Percentiles rank a stretch among this genome's conserved stretches.
Evolutionary conservation across 2,797 vertebrate species (phyloP).

Genomic region (Epinephelus awoara): DNA sequence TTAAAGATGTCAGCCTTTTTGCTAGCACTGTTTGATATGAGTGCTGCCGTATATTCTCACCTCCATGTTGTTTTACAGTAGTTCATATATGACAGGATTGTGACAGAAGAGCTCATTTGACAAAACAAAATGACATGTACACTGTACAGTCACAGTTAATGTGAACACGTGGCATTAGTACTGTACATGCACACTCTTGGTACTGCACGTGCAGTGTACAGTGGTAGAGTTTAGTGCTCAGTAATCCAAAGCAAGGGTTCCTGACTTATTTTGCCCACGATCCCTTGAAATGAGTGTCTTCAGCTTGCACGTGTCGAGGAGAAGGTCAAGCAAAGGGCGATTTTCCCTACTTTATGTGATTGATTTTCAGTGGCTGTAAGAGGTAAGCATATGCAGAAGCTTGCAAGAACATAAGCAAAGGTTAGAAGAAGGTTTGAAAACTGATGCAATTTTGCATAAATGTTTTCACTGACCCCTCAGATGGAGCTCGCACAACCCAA

Average conservation of each 20-base stretch:
- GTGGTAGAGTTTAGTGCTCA: background rate
- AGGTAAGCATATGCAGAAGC: background rate
- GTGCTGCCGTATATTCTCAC: background rate
- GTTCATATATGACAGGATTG: background rate
- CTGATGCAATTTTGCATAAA: background rate
- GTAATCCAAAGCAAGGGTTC: background rate
- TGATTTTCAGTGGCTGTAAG: background rate
- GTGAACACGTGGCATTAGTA: background rate
- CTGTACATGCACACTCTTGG: background rate
- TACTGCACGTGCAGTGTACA: background rate
- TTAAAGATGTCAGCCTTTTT: background rate
- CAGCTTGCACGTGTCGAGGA: background rate
- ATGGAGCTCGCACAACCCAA: too few relatives aligned
- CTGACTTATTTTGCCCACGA: background rate
- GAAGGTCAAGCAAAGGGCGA: background rate
- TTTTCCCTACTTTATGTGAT: background rate
- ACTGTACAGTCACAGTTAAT: background rate
- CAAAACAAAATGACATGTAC: background rate
- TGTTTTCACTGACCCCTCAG: too few relatives aligned
- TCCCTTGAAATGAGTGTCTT: background rate
- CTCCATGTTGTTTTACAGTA: slow-evolving; percentile 9
- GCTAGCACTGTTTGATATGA: background rate
- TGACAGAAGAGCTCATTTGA: background rate
- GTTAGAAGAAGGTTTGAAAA: background rate
- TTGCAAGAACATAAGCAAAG: background rate